Evolutionary conservation across 2,797 vertebrate genomes (phyloP), one percentile per base, ranked within the genome.

Genomic region (Mallotus villosus): DNA sequence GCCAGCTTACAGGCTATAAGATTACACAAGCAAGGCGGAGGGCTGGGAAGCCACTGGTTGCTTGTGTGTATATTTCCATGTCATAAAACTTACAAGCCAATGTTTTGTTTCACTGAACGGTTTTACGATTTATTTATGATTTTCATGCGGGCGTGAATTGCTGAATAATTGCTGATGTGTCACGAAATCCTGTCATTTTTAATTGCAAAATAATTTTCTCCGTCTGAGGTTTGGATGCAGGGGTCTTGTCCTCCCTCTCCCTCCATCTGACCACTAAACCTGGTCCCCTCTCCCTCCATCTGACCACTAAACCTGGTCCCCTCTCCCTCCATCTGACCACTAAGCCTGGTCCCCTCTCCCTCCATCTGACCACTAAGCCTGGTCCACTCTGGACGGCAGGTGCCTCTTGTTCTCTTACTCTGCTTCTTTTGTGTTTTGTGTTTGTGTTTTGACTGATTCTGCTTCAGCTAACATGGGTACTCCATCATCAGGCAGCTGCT

Each of bases 401-500:
- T 67, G 46, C 22, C 46, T 74, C 71, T 71, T 76, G 51, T 72
- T 78, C 75, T 84, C 79, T 81, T 85, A 21, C n/a, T 46, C 76
- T 77, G 75, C 84, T 87, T 87, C 82, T 7, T 76, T 79, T 76
- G 80, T 75, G 77, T 7, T 76, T 79, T 76, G 80, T 75, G 77
- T 63, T 70, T 27, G 41, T 78, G 59, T 87, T 87, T 84, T 70
- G 70, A 78, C 74, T 73, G 27, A 74, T 84, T 86, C 77, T 82
- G 80, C 73, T 73, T 75, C 68, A 75, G 87, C 70, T 74, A 62
- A 82, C 84, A 76, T 74, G 70, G 75, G 78, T 77, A 79, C 70
- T 51, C 46, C 65, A 66, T 81, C 82, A 71, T 29, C 63, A 60
- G 82, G 86, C 87, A 91, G 89, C 89, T 89, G 90, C 85, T 67